phyloP scores from a whole-genome alignment of 2,113 vertebrate genomes.

The Hippoglossus stenolepis region DNA sequence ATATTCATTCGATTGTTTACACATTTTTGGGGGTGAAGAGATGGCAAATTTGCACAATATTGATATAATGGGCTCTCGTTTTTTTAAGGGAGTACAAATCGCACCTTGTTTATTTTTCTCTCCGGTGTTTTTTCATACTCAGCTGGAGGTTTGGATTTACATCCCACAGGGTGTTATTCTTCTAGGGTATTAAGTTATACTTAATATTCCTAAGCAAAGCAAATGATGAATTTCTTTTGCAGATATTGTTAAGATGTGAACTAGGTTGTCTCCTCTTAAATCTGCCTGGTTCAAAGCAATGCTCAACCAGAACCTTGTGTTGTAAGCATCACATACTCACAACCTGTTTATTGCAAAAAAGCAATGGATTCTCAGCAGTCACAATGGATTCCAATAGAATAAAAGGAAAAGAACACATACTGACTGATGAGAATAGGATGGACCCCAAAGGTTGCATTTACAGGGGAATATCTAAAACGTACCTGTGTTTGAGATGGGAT shows the following conservation, averaged over 20 bases:
- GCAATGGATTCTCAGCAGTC: too few species aligned
- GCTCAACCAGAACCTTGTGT: too few species aligned
- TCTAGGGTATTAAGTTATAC: background rate
- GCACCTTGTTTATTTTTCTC: background rate
- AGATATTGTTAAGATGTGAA: background rate
- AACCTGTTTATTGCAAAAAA: too few species aligned
- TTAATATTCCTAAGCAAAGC: background rate
- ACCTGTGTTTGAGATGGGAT: too few species aligned
- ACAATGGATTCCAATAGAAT: too few species aligned
- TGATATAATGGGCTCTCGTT: background rate
- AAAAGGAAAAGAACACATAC: too few species aligned
- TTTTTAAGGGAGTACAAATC: background rate
- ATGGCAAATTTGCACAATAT: background rate
- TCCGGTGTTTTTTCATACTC: background rate
- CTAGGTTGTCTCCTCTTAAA: background rate
- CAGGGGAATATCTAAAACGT: too few species aligned
- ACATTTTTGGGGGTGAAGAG: background rate
- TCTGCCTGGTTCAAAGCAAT: background rate
- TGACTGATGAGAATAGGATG: too few species aligned
- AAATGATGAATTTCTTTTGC: background rate
- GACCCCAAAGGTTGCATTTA: too few species aligned
- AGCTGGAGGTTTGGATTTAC: background rate
- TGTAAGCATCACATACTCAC: too few species aligned
- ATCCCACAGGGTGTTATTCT: background rate
- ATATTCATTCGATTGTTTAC: slow-evolving; percentile 29